Conservation (phyloP, 1,140 invertebrate genomes). For the Drosophila asahinai region DNA sequence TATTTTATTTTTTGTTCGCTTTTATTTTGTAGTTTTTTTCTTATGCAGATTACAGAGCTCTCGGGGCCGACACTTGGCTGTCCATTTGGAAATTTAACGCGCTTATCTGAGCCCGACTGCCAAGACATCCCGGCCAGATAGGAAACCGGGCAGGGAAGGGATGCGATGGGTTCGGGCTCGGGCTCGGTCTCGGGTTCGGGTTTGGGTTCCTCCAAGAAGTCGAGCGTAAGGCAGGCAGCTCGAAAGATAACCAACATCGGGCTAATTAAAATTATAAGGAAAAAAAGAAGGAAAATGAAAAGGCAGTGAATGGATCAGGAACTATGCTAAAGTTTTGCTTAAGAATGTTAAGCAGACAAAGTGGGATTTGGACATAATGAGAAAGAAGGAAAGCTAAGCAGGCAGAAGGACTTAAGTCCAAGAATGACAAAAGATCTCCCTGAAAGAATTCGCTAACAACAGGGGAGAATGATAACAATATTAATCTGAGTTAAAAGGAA, state of each 20-base stretch:
- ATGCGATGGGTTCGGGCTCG: neutral
- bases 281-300: constrained; percentile 43
- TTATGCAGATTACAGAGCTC: constrained; percentile 77
- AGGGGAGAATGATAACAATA: neutral
- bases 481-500: neutral
- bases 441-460: constrained; percentile 2
- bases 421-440: constrained; percentile 23
- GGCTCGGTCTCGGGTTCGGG: neutral
- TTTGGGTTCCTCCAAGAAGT: constrained; percentile 55
- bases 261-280: constrained; percentile 75
- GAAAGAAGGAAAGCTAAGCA: constrained; percentile 23
- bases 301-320: constrained; percentile 55
- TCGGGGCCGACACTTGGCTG: constrained; percentile 70
- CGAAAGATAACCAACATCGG: constrained; percentile 65
- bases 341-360: constrained; percentile 55
- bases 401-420: constrained; percentile 13
- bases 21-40: constrained; percentile 15
- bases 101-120: constrained; percentile 75
- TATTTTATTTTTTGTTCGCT: constrained; percentile 31
- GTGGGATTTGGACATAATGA: constrained; percentile 67
- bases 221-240: constrained; percentile 80
- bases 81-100: constrained; percentile 81
- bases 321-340: constrained; percentile 60
- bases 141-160: constrained; percentile 5
- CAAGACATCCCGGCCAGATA: constrained; percentile 57